These are phyloP conservation scores for Gambelia wislizenii DNA, from an alignment of 2,797 vertebrate species.

Conservation along the genomic window DNA sequence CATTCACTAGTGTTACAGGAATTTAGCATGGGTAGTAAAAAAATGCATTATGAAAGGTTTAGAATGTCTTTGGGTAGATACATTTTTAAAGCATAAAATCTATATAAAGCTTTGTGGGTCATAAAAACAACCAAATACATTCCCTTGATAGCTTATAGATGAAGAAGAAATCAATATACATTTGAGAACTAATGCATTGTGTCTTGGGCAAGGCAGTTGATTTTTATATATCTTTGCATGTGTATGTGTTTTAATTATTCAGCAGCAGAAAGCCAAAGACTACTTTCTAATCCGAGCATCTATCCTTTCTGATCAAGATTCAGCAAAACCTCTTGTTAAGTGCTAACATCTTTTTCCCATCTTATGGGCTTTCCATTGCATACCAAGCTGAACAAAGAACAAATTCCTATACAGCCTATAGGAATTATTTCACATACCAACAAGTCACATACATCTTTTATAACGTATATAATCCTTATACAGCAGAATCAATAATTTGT, in stretches of 20 bases:
- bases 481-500: not conserved
- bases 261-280: not conserved
- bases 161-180: conserved; percentile 8
- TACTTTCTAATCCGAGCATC: not conserved
- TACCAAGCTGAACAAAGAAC: not conserved
- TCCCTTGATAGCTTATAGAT: not conserved
- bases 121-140: not conserved
- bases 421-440: not conserved
- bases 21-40: not conserved
- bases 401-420: not conserved
- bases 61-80: not conserved
- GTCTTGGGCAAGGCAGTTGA: not conserved
- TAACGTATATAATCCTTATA: not conserved
- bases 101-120: conserved; percentile 13
- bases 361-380: not conserved
- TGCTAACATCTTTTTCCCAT: not conserved
- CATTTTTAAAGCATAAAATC: not conserved
- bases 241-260: not conserved
- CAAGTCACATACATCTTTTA: not conserved
- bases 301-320: conserved; percentile 3
- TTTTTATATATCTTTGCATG: not conserved
- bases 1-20: not conserved
- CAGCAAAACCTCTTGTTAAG: not conserved
- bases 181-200: not conserved
- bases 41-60: not conserved